Conservation (phyloP, 2,888 invertebrate genomes). For the Trissolcus japonicus region DNA sequence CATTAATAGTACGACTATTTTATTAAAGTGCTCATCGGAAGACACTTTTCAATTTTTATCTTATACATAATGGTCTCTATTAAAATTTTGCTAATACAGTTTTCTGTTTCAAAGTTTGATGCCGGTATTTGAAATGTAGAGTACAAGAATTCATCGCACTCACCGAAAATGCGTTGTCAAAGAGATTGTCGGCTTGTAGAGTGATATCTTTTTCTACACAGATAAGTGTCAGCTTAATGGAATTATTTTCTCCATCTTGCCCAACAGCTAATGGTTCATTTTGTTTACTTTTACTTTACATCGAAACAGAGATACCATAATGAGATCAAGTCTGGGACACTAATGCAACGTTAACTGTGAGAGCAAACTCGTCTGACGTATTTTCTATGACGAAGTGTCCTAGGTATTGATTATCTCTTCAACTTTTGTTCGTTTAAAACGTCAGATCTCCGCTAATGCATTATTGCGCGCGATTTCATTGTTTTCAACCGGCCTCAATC, state of each 20-base stretch:
- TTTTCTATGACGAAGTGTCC: slow-evolving; percentile 17
- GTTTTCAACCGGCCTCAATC: slow-evolving; percentile 25
- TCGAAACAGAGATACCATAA: slow-evolving; percentile 43
- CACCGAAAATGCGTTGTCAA: slow-evolving; percentile 4
- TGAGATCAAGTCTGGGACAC: slow-evolving; percentile 45
- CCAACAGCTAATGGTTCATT: slow-evolving; percentile 41
- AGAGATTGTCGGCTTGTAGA: slow-evolving; percentile 18
- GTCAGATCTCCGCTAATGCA: slow-evolving; percentile 41
- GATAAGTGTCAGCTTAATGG: slow-evolving; percentile 47
- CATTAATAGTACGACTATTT: no score
- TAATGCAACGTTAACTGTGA: slow-evolving; percentile 47
- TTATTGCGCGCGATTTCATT: slow-evolving; percentile 18
- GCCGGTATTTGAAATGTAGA: no score
- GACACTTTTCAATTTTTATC: no score
- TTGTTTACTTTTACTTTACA: slow-evolving; percentile 54
- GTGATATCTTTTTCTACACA: slow-evolving; percentile 25
- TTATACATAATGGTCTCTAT: no score
- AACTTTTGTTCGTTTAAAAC: slow-evolving; percentile 21
- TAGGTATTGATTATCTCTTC: slow-evolving; percentile 51
- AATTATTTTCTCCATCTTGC: slow-evolving; percentile 37
- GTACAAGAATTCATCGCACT: background rate
- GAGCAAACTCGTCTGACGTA: slow-evolving; percentile 38
- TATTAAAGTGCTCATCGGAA: no score
- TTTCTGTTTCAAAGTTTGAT: no score
- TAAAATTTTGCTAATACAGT: no score